Conservation (phyloP, 2,797 vertebrate species). For the Crax fasciolata region DNA sequence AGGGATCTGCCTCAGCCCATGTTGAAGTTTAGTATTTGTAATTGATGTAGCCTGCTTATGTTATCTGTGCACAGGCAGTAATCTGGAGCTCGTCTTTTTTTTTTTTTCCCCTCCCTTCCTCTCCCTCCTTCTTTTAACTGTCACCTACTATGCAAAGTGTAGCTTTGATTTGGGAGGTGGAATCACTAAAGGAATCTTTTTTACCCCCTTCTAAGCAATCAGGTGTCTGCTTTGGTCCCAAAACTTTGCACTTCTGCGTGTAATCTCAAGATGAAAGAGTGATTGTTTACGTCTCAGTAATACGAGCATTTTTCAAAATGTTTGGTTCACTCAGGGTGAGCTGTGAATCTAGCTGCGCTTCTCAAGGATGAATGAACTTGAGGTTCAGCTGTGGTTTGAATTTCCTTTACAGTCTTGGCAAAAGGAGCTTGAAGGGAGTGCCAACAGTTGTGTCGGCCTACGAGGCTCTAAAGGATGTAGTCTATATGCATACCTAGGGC, state of each 20-base stretch:
- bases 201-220: accelerated
- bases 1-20: neutral
- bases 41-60: neutral
- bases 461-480: neutral
- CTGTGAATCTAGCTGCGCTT: neutral
- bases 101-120: neutral
- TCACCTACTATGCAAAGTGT: neutral
- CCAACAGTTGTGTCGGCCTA: accelerated
- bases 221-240: accelerated
- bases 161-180: neutral
- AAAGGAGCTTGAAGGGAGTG: neutral
- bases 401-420: neutral
- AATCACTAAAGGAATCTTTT: neutral
- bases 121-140: neutral
- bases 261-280: neutral
- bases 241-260: neutral
- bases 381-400: neutral
- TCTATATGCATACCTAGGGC: neutral
- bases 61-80: neutral
- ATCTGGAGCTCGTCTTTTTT: neutral
- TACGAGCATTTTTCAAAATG: neutral
- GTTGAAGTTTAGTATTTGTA: neutral
- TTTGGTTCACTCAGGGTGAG: neutral
- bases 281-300: neutral
- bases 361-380: neutral